A percentile compares a stretch with the other conserved stretches of the same genome.
Evolutionary conservation across 2,888 invertebrate genomes (phyloP).

Genomic region (Leistus spinibarbis): DNA sequence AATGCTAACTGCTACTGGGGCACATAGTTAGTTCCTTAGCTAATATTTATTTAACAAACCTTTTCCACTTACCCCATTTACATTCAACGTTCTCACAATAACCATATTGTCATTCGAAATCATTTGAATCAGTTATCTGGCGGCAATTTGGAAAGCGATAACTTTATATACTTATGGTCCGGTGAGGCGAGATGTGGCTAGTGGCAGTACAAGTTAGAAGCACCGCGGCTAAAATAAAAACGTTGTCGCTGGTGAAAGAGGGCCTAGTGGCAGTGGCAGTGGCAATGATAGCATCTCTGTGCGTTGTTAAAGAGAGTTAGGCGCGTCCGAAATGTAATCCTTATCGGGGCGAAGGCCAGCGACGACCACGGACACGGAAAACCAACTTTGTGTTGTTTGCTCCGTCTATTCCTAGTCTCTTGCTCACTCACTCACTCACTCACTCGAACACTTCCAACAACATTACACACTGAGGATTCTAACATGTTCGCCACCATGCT

Average conservation of each 20-base stretch:
- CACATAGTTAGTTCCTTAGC: no score
- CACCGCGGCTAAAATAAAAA: not conserved
- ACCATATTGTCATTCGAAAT: not conserved
- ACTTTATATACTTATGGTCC: not conserved
- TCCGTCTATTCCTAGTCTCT: not conserved
- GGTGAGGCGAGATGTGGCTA: not conserved
- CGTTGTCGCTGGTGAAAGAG: not conserved
- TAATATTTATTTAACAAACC: no score
- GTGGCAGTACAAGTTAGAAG: not conserved
- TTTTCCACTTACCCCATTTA: no score
- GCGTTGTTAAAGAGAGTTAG: constrained; percentile 10
- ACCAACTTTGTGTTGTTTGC: constrained; percentile 40
- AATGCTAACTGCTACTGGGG: not conserved
- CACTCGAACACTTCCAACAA: not conserved
- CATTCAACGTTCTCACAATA: no score
- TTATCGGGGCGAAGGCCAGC: constrained; percentile 39
- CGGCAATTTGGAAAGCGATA: not conserved
- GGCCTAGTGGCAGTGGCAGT: not conserved
- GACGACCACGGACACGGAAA: constrained; percentile 40
- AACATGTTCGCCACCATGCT: not conserved
- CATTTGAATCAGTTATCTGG: not conserved
- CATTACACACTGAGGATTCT: not conserved
- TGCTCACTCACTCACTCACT: not conserved
- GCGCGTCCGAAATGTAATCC: constrained; percentile 35
- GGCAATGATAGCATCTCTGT: not conserved